A percentile compares a stretch with the other conserved stretches of the same genome.
phyloP scores from a whole-genome alignment of 2,888 invertebrate genomes.

The Agonopterix heracliana region DNA sequence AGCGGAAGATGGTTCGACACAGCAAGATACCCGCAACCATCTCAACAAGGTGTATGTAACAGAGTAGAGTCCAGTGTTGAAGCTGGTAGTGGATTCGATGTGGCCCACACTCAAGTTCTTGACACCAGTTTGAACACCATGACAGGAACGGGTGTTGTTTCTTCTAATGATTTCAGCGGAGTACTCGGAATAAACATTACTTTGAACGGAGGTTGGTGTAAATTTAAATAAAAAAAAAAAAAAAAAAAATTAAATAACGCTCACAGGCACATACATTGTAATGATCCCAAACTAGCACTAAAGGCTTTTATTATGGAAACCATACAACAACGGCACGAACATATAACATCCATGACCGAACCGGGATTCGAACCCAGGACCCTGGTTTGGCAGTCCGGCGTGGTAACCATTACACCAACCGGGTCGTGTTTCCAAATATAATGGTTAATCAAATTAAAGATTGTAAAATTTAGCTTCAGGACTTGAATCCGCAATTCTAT shows the following conservation, averaged over 20 bases:
- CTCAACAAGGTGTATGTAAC: conserved; percentile 78
- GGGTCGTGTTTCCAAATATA: conserved; percentile 15
- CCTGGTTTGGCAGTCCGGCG: too few relatives aligned
- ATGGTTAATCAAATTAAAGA: conserved; percentile 8
- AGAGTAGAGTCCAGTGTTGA: conserved; percentile 67
- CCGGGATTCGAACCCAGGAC: too few relatives aligned
- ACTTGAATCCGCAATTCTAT: too few relatives aligned
- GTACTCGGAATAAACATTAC: conserved; percentile 73
- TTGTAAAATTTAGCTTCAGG: too few relatives aligned
- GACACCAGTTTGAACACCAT: conserved; percentile 63
- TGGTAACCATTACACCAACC: too few relatives aligned
- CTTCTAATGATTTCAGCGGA: conserved; percentile 62
- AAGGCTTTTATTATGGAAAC: too few relatives aligned
- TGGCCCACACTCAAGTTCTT: conserved; percentile 40
- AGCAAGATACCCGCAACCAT: conserved; percentile 76
- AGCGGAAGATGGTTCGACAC: conserved; percentile 78
- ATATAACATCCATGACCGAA: too few relatives aligned
- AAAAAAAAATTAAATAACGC: too few relatives aligned
- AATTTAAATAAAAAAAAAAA: too few relatives aligned
- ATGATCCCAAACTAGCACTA: too few relatives aligned
- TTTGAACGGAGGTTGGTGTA: conserved; percentile 60
- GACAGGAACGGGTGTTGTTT: conserved; percentile 62
- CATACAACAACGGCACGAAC: too few relatives aligned
- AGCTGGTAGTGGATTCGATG: conserved; percentile 24
- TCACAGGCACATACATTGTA: too few relatives aligned